These are phyloP conservation scores for Clistopyga incitator DNA, from an alignment of 2,888 invertebrate genomes.

Conservation along the genomic window DNA sequence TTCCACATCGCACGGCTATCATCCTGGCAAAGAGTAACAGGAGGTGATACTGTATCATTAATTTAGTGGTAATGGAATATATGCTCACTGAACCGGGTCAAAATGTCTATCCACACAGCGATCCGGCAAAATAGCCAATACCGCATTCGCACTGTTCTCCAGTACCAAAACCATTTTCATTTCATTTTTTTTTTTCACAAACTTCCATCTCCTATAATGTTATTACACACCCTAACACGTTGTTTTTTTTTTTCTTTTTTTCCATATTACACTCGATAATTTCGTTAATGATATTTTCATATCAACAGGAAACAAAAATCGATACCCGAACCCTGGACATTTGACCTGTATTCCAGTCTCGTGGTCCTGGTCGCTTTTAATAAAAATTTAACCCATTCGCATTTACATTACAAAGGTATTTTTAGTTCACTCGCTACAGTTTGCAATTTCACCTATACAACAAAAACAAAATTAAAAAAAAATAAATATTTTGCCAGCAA, in stretches of 20 bases:
- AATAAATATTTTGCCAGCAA: neutral
- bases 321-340: neutral
- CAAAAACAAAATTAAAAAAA: no score
- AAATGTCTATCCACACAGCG: conserved; percentile 17
- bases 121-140: conserved; percentile 6
- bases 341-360: no score
- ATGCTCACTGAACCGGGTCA: conserved; percentile 9
- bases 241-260: no score
- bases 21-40: neutral
- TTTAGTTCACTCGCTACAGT: neutral
- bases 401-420: neutral
- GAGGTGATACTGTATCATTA: conserved; percentile 11
- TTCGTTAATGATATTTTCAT: no score
- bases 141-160: neutral
- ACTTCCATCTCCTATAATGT: neutral
- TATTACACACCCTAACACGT: neutral
- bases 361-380: neutral
- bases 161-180: neutral
- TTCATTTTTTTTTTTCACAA: neutral
- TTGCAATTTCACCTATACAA: neutral
- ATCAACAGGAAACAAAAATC: neutral
- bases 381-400: no score
- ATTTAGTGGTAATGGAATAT: conserved; percentile 13
- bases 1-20: conserved; percentile 15
- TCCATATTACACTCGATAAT: no score